Evolutionary conservation across 1,140 invertebrate genomes (phyloP).

Genomic region (Drosophila parabipectinata): DNA sequence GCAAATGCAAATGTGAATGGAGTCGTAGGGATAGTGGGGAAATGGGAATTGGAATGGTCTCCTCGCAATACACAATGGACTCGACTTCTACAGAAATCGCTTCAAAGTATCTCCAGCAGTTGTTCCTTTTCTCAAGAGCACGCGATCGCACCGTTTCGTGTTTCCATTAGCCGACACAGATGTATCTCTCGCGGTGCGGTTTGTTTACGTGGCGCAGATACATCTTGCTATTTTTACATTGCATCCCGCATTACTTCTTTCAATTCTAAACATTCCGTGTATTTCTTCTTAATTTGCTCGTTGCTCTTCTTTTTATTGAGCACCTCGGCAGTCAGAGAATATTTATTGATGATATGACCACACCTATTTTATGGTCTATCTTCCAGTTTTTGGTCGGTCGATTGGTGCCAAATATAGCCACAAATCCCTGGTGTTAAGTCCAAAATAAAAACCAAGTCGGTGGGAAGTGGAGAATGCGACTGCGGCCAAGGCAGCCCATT

Average conservation of each 20-base stretch:
- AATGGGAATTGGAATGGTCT: not conserved
- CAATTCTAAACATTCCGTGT: slow-evolving; percentile 67
- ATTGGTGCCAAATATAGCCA: slow-evolving; percentile 65
- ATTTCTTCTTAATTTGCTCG: slow-evolving; percentile 73
- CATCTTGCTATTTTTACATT: slow-evolving; percentile 68
- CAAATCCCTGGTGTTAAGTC: slow-evolving; percentile 73
- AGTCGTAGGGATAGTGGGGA: not conserved
- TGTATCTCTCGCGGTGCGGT: slow-evolving; percentile 34
- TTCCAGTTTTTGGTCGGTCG: slow-evolving; percentile 5
- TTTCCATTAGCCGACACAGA: slow-evolving; percentile 42
- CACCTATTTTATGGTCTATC: slow-evolving; percentile 72
- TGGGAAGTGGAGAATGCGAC: slow-evolving; percentile 48
- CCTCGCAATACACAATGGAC: slow-evolving; percentile 53
- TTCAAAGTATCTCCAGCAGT: slow-evolving; percentile 38
- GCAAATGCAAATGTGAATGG: slow-evolving; percentile 67
- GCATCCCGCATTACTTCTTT: slow-evolving; percentile 60
- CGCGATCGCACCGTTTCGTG: slow-evolving; percentile 52
- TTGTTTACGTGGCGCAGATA: slow-evolving; percentile 66
- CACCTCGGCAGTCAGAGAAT: slow-evolving; percentile 41
- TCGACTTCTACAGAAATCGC: slow-evolving; percentile 48
- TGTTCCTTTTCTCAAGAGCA: slow-evolving; percentile 45
- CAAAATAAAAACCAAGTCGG: slow-evolving; percentile 62
- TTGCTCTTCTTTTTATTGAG: slow-evolving; percentile 75
- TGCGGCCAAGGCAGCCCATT: slow-evolving; percentile 18
- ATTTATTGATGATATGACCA: slow-evolving; percentile 80